Base-by-base conservation (phyloP, 92 coral and sea anemone species). In the Porites divaricata region DNA sequence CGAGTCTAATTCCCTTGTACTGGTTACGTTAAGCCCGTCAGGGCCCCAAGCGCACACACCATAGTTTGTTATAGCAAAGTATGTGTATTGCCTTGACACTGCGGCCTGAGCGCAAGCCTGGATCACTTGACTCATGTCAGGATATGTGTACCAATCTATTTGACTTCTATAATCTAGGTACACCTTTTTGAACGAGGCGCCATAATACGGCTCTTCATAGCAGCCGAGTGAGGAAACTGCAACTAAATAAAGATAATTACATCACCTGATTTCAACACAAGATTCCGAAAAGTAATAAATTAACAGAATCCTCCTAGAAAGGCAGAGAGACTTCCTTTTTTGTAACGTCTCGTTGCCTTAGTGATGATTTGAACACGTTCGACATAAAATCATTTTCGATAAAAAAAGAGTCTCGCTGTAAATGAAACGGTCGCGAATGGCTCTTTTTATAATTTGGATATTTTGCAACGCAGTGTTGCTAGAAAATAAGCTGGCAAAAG, bases 41-140 rank as follows among this genome's bases (percentile, higher is more conserved):
- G 92, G 83, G 0, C 97, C 92, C 85, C 92, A 91, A 48, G 86
- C 80, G n/a, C 97, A 93, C 66, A 81, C 91, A 13, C 97, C 94
- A 48, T 88, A 88, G 63, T 83, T 75, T 74, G 89, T 81, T 61
- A 93, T 84, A 16, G 93, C 97, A 79, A 91, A 93, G 76, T 77
- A 91, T 15, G 75, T 78, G 77, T 91, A 93, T 10, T 83, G 70
- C 25, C 74, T 86, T 5, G 69, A 75, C 4, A 88, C 80, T 1
- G 97, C 97, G 12, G 63, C 90, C 8, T 64, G 76, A 12, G 95
- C 95, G 74, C 98, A 94, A 45, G 92, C 95, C 19, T 83, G 92
- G n/a, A 89, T 81, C 69, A 94, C 93, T 79, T 84, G 77, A 76
- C 85, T 91, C 90, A 91, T 52, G 72, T 91, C 89, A 20, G 98